Base-by-base conservation (phyloP, 2,113 vertebrate species). In the Indicator maculatus region DNA sequence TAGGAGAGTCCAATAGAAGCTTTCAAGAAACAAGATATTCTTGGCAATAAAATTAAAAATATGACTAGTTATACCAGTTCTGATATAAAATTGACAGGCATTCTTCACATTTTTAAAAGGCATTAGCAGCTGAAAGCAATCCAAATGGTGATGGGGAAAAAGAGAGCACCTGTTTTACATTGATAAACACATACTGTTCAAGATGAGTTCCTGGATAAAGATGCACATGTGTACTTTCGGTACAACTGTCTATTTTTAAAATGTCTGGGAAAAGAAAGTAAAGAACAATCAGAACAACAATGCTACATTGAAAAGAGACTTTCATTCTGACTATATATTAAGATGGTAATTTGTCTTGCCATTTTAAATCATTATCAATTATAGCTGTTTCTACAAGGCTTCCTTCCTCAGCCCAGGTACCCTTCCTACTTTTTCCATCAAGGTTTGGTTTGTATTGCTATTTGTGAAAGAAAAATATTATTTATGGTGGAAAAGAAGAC, bases 21-120 rank as follows among this genome's bases (percentile, higher is more conserved):
- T 93, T 93, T 94, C 81, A 96, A 95, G 85, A 95, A 92, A 83
- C 17, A 86, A 95, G 78, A 93, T 95, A 91, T 81, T 95, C 92
- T 89, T 95, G 94, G 90, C 94, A 89, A 78, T 81, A 73, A 81
- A 89, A 88, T 64, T 93, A 79, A 94, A 95, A 95, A 94, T 82
- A 87, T 82, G 75, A 95, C 72, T 87, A 81, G 66, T 80, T 94
- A 72, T 82, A 90, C 76, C 59, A 89, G 55, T 90, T 89, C 71
- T 96, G 73, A 69, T 91, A 66, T 88, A 87, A 95, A 86, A 76
- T 86, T 92, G 87, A 90, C 93, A 96, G 63, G 60, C 61, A 3
- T 61, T 90, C 63, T 89, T 92, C 91, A 92, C 28, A 90, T 91
- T 77, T 94, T 95, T 90, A 66, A 83, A 91, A 79, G 36, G 8